These are phyloP conservation scores for Cremastobaeus sp. DNA, from an alignment of 2,888 invertebrate species.

Conservation along the genomic window DNA sequence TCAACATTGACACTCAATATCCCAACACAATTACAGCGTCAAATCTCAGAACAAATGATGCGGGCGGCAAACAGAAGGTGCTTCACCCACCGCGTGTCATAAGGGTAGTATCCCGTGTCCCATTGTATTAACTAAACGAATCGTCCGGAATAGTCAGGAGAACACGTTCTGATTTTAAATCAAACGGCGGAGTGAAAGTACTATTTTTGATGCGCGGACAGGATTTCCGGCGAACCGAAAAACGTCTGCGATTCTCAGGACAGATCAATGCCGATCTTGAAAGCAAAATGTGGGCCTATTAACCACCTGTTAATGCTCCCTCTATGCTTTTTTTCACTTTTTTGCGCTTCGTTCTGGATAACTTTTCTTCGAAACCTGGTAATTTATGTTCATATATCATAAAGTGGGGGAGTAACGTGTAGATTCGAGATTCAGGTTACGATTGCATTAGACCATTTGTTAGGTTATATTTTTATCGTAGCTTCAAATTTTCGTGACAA, in stretches of 20 bases:
- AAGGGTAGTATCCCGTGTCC: conserved; percentile 55
- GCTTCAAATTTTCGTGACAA: conserved; percentile 29
- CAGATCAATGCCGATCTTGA: conserved; percentile 11
- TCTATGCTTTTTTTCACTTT: conserved; percentile 3
- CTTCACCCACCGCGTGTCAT: conserved; percentile 30
- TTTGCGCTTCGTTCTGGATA: conserved; percentile 2
- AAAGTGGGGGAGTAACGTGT: conserved; percentile 37
- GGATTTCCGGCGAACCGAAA: conserved; percentile 40
- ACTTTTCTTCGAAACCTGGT: too few relatives aligned
- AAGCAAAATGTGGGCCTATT: conserved; percentile 31
- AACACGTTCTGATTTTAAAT: conserved; percentile 20
- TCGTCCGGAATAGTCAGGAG: conserved; percentile 20
- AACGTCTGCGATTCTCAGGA: conserved; percentile 29
- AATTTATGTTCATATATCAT: conserved; percentile 7
- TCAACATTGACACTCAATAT: conserved; percentile 43
- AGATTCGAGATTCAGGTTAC: conserved; percentile 18
- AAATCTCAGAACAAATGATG: conserved; percentile 17
- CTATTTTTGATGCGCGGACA: conserved; percentile 24
- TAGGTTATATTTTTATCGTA: conserved; percentile 6
- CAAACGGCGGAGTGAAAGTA: conserved; percentile 12
- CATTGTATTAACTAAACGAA: conserved; percentile 44
- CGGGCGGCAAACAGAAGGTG: conserved; percentile 32
- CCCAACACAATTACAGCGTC: conserved; percentile 27
- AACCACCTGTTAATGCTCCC: conserved; percentile 49
- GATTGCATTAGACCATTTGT: too few relatives aligned